Evolutionary conservation across 1,140 invertebrate species (phyloP).

Genomic region (Eriosoma lanigerum): DNA sequence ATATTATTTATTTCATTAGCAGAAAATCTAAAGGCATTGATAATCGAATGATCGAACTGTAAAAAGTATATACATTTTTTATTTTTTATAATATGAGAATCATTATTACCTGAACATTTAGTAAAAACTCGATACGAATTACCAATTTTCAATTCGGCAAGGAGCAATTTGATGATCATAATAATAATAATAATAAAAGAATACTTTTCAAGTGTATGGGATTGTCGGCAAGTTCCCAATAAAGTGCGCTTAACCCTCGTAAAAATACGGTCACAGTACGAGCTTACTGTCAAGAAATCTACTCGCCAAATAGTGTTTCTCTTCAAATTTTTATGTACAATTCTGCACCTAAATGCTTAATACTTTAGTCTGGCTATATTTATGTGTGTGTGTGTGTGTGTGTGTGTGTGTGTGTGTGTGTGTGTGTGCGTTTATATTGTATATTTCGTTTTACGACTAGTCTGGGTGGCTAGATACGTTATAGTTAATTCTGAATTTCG

Average conservation of each 20-base stretch:
- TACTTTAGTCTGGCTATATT: slow-evolving; percentile 13
- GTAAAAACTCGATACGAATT: slow-evolving; percentile 5
- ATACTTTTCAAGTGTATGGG: not conserved
- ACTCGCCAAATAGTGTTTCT: not conserved
- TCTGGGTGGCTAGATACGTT: slow-evolving; percentile 8
- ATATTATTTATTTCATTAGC: too few species aligned
- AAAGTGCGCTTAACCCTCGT: slow-evolving; percentile 25
- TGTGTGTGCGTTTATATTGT: not conserved
- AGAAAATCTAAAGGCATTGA: too few species aligned
- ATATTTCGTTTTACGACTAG: not conserved
- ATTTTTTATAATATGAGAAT: not conserved
- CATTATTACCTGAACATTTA: not conserved
- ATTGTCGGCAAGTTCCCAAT: not conserved
- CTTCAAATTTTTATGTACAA: slow-evolving; percentile 27
- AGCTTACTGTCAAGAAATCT: slow-evolving; percentile 27
- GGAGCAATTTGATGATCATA: not conserved
- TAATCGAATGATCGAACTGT: too few species aligned
- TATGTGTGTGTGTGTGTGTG: not conserved
- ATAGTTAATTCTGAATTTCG: slow-evolving; percentile 20
- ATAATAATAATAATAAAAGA: too few species aligned
- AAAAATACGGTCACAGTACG: slow-evolving; percentile 24
- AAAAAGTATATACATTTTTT: not conserved
- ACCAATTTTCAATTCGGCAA: not conserved
- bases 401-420: not conserved
- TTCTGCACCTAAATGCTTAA: slow-evolving; percentile 28